Base-by-base conservation (phyloP, 2,113 vertebrate species). In the Serilophus lunatus region DNA sequence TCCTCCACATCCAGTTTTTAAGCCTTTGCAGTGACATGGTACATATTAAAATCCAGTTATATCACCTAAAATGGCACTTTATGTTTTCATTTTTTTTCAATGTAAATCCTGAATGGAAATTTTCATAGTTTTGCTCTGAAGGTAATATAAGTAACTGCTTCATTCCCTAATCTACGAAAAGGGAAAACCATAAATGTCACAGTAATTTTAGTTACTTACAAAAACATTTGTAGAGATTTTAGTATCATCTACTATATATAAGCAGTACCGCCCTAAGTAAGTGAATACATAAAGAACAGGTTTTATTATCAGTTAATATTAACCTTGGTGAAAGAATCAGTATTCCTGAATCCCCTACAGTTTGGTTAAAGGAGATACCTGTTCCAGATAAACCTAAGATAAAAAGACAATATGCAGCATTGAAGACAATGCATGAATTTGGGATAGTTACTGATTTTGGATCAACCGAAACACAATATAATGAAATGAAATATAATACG, bases 201-300 rank as follows among this genome's bases (percentile, higher is more conserved):
- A 35, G 68, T 49, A 88, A 90, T 86, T 96, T 86, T 76, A 90
- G 85, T 88, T 90, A 94, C 76, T 70, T 94, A 66, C 51, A 90
- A 93, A 95, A 95, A 93, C 82, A 83, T 93, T 92, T 74, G 22
- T 61, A 86, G 89, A 88, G 71, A 68, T 93, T 88, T 94, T 96
- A 96, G 59, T 93, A 80, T 88, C 31, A 53, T 47, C 51, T 80
- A 45, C 80, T 88, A 31, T 49, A 79, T 35, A 33, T n/a, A 61
- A 93, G 57, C 25, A 68, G 31, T 81, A 88, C 64, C 1, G 3
- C 90, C 64, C 20, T 82, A 83, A 86, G 91, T 88, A 95, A 96
- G 69, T 75, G 88, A 90, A 94, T 88, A 68, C 50, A 81, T 93
- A 92, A 96, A 93, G 51, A 92, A 88, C 7, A 64, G 50, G n/a